Percentiles rank a stretch among this genome's conserved stretches.
Evolutionary conservation across 2,797 vertebrate genomes (phyloP).

Genomic region (Sternotherus odoratus): DNA sequence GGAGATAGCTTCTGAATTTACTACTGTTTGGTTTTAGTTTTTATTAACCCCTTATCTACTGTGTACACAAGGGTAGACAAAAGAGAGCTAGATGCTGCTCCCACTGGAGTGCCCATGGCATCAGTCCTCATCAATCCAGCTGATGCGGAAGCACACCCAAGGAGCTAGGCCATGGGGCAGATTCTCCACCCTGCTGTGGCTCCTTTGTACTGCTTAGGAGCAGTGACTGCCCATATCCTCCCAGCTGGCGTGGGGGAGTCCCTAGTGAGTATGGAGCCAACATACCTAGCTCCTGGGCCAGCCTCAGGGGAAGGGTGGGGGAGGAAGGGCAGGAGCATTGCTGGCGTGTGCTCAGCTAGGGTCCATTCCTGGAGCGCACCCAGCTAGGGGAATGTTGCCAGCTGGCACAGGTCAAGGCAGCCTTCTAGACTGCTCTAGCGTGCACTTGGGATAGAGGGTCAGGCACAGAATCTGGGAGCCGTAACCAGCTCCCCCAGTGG

Average conservation of each 20-base stretch:
- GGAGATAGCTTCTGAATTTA: background rate
- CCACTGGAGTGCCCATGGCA: background rate
- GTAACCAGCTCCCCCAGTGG: background rate
- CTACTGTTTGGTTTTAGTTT: slow-evolving; percentile 30
- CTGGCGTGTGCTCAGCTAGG: background rate
- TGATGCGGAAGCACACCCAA: fast-evolving
- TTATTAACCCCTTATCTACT: slow-evolving; percentile 32
- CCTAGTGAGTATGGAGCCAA: background rate
- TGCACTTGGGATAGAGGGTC: background rate
- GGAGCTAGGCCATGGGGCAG: background rate
- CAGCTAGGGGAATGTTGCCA: fast-evolving
- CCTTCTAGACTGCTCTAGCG: fast-evolving
- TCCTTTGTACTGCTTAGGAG: fast-evolving
- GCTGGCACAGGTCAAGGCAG: background rate
- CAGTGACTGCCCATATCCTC: fast-evolving
- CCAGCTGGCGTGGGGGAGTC: background rate
- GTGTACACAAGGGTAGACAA: slow-evolving; percentile 6
- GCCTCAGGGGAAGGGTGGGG: fast-evolving
- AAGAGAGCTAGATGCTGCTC: background rate
- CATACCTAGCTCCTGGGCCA: fast-evolving
- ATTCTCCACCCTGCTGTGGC: fast-evolving
- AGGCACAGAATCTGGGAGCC: background rate
- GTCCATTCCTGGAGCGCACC: fast-evolving
- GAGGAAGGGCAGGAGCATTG: fast-evolving
- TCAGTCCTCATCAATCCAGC: fast-evolving